Evolutionary conservation across 1,140 invertebrate genomes (phyloP).

Genomic region (Samia ricini): DNA sequence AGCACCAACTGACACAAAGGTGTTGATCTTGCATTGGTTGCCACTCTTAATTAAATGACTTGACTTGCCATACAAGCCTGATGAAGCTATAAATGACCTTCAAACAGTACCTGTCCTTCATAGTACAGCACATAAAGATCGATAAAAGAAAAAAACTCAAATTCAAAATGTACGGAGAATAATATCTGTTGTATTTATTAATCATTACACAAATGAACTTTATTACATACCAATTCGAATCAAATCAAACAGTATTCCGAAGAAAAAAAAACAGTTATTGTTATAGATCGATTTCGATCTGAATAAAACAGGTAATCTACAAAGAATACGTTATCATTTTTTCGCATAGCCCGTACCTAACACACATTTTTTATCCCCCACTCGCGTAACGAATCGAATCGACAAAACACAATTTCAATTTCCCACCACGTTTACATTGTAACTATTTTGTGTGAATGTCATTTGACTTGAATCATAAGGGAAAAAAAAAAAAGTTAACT

Average conservation of each 20-base stretch:
- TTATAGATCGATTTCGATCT: neutral
- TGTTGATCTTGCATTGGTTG: too few species aligned
- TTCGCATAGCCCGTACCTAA: neutral
- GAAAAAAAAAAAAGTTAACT: constrained; percentile 21
- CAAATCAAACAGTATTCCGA: neutral
- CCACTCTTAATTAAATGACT: too few species aligned
- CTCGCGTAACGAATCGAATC: constrained; percentile 26
- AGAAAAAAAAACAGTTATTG: neutral
- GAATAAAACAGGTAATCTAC: neutral
- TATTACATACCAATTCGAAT: neutral
- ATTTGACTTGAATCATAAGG: constrained; percentile 34
- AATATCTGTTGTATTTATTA: too few species aligned
- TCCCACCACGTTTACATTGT: constrained; percentile 32
- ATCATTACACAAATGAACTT: neutral
- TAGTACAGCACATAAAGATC: too few species aligned
- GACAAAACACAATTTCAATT: constrained; percentile 32
- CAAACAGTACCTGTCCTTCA: too few species aligned
- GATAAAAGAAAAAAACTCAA: too few species aligned
- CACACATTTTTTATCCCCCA: constrained; percentile 19
- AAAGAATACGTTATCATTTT: constrained; percentile 1
- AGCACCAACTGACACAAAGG: too few species aligned
- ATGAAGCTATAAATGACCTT: too few species aligned
- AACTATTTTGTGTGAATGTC: constrained; percentile 31
- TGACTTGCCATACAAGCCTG: too few species aligned
- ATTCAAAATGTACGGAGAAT: too few species aligned